phyloP scores from a whole-genome alignment of 2,797 vertebrate species.

The Gambelia wislizenii region DNA sequence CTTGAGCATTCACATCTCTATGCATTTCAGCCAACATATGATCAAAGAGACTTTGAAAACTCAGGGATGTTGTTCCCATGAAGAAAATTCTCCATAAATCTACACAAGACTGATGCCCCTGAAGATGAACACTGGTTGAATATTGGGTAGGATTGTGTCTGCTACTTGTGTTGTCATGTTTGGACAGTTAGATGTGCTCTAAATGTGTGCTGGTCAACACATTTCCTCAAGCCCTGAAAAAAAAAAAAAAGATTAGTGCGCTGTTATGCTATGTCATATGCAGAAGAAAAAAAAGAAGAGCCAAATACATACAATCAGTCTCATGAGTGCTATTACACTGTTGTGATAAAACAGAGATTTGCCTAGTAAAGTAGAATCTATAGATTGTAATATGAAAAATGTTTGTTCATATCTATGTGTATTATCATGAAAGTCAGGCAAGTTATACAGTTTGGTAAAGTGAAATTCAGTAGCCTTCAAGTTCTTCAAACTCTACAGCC shows the following conservation, averaged over 20 bases:
- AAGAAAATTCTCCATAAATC: neutral
- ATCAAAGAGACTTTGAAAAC: neutral
- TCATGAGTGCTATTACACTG: constrained; percentile 69
- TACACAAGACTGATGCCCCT: neutral
- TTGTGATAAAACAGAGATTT: constrained; percentile 72
- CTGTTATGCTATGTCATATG: too few relatives aligned
- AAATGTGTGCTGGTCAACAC: neutral
- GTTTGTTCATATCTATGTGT: constrained; percentile 71
- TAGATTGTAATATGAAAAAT: constrained; percentile 72
- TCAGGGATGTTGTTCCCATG: neutral
- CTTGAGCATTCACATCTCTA: too few relatives aligned
- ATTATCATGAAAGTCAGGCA: constrained; percentile 69
- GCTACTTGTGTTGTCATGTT: neutral
- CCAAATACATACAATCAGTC: too few relatives aligned
- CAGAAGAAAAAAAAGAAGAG: neutral
- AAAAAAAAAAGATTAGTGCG: too few relatives aligned
- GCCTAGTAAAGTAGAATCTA: constrained; percentile 71
- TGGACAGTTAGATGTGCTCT: neutral
- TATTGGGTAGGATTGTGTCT: neutral
- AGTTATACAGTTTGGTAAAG: neutral
- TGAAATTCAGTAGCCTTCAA: neutral
- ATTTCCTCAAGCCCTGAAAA: neutral
- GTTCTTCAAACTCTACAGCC: neutral
- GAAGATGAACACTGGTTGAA: neutral
- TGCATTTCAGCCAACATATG: neutral